Conservation (phyloP, 2,888 invertebrate genomes). For the Seira ritae region DNA sequence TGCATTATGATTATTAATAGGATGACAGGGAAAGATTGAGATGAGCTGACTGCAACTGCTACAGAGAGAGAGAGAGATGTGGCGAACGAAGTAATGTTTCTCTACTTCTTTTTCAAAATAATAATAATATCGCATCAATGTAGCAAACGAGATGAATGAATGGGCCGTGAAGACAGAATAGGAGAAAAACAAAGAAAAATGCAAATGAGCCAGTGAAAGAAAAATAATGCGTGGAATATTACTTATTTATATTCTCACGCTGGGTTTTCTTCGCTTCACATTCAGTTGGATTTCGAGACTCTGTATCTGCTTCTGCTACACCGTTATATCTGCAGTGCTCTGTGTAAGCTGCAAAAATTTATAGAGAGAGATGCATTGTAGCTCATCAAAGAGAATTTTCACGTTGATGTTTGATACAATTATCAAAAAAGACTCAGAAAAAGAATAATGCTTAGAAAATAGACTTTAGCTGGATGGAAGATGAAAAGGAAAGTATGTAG, state of each 20-base stretch:
- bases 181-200: constrained; percentile 23
- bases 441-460: too few species aligned
- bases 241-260: background rate
- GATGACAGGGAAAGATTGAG: constrained; percentile 14
- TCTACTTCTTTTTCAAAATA: background rate
- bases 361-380: too few species aligned
- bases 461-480: too few species aligned
- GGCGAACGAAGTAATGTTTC: background rate
- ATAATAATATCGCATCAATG: too few species aligned
- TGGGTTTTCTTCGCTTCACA: background rate
- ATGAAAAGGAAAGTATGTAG: too few species aligned
- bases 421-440: too few species aligned
- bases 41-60: background rate
- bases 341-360: too few species aligned
- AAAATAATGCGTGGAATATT: constrained; percentile 21
- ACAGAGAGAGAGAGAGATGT: background rate
- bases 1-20: constrained; percentile 6
- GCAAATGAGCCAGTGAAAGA: constrained; percentile 43
- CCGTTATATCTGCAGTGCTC: too few species aligned
- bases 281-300: too few species aligned
- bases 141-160: background rate
- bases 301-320: too few species aligned
- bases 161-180: background rate
- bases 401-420: too few species aligned
- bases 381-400: too few species aligned